These are phyloP conservation scores for Drosophila helvetica DNA, from an alignment of 2,888 invertebrate species.

Conservation along the genomic window DNA sequence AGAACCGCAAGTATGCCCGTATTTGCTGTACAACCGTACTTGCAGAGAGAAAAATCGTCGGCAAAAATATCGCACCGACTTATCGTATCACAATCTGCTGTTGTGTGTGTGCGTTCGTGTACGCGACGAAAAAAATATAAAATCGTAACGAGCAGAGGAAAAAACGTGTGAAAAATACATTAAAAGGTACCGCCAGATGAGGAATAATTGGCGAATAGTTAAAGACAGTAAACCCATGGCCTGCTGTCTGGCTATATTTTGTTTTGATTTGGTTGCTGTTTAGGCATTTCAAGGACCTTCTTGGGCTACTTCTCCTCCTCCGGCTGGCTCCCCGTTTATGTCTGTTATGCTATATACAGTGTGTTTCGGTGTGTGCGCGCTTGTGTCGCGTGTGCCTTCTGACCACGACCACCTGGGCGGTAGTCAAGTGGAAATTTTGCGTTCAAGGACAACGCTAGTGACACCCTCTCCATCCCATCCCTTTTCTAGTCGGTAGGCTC, in stretches of 20 bases:
- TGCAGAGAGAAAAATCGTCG: no score
- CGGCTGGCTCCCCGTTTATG: slow-evolving; percentile 22
- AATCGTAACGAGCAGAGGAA: slow-evolving; percentile 72
- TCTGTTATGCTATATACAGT: slow-evolving; percentile 16
- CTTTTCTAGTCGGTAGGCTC: slow-evolving; percentile 3
- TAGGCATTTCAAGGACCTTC: slow-evolving; percentile 58
- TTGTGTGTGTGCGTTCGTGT: slow-evolving; percentile 44
- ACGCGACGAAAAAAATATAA: slow-evolving; percentile 73
- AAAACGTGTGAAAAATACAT: slow-evolving; percentile 73
- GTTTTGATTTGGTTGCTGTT: slow-evolving; percentile 3
- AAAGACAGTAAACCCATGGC: slow-evolving; percentile 10
- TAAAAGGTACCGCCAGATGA: slow-evolving; percentile 59
- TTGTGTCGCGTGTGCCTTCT: slow-evolving; percentile 45
- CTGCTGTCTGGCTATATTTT: slow-evolving; percentile 8
- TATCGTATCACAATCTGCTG: no score
- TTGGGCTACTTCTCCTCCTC: slow-evolving; percentile 16
- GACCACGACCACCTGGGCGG: slow-evolving; percentile 67
- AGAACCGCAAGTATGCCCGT: no score
- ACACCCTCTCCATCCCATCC: slow-evolving; percentile 8
- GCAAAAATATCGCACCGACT: no score
- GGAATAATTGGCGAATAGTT: slow-evolving; percentile 26
- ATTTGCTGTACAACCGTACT: no score
- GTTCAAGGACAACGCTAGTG: slow-evolving; percentile 80
- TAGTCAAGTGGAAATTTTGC: slow-evolving; percentile 72
- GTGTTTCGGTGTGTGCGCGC: slow-evolving; percentile 24